Percentiles rank a stretch among this genome's conserved stretches.
Conservation (phyloP, 1,140 invertebrate species). For the Procambarus virginalis region DNA sequence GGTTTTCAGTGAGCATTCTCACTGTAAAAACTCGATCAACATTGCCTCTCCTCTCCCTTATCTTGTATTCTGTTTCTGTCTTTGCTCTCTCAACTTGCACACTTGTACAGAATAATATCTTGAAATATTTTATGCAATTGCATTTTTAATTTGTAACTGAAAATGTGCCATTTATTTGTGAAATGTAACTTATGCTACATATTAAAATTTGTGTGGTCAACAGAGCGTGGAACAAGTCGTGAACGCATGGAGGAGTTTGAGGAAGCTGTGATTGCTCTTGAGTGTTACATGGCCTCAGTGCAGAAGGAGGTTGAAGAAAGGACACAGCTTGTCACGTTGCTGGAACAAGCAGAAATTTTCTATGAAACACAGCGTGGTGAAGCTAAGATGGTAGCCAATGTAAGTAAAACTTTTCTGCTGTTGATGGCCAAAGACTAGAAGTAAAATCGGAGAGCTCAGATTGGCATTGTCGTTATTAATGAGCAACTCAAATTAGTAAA, state of each 20-base stretch:
- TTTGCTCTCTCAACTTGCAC: too few species aligned
- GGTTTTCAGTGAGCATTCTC: too few species aligned
- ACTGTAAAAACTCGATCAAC: too few species aligned
- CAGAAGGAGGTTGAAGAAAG: constrained; percentile 89
- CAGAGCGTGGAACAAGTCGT: constrained; percentile 59
- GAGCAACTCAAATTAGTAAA: too few species aligned
- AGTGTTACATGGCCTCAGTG: constrained; percentile 85
- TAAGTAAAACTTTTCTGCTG: constrained; percentile 76
- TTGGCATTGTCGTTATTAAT: too few species aligned
- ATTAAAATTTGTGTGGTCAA: neutral
- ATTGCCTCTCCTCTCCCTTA: too few species aligned
- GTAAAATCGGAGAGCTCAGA: too few species aligned
- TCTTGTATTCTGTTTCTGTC: too few species aligned
- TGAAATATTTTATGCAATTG: too few species aligned
- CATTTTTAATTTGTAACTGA: neutral
- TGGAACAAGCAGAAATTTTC: constrained; percentile 88
- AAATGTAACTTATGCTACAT: neutral
- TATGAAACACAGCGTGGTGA: constrained; percentile 92
- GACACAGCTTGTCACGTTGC: constrained; percentile 82
- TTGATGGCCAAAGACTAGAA: too few species aligned
- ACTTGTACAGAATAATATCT: too few species aligned
- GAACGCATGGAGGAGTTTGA: constrained; percentile 84
- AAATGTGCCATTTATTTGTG: too few species aligned
- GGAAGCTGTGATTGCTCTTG: constrained; percentile 84
- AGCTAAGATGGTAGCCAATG: constrained; percentile 94